Percentiles rank a stretch among this genome's conserved stretches.
Evolutionary conservation across 1,140 invertebrate genomes (phyloP).

Genomic region (Lanistes nyassanus): DNA sequence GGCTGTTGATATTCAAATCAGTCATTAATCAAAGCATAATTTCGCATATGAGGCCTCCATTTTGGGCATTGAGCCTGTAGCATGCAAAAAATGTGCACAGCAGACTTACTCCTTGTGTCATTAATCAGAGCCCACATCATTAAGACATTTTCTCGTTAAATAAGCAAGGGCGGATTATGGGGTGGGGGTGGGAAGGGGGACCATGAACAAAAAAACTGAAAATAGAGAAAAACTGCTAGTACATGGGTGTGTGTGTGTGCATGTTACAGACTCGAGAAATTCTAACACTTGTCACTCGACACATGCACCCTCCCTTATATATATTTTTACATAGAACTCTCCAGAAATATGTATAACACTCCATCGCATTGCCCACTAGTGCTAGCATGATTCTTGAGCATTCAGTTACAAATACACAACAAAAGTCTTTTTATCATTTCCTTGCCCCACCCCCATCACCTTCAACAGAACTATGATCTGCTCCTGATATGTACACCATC

Average conservation of each 20-base stretch:
- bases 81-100: background rate
- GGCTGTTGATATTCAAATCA: too few species aligned
- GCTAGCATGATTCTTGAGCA: background rate
- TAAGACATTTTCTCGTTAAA: background rate
- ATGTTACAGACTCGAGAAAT: too few species aligned
- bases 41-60: too few species aligned
- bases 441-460: too few species aligned
- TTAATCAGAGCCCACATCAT: background rate
- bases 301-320: background rate
- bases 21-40: too few species aligned
- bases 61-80: background rate
- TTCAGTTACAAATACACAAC: constrained; percentile 2
- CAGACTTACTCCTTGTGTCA: too few species aligned
- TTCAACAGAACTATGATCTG: too few species aligned
- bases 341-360: background rate
- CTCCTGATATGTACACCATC: too few species aligned
- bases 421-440: background rate
- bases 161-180: background rate
- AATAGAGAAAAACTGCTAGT: too few species aligned
- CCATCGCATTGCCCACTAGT: background rate
- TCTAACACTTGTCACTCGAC: too few species aligned
- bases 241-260: constrained; percentile 4
- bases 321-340: background rate
- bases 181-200: too few species aligned
- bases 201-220: too few species aligned